Percentiles rank a stretch among this genome's conserved stretches.
phyloP scores from a whole-genome alignment of 2,797 vertebrate species.

The Balearica regulorum region DNA sequence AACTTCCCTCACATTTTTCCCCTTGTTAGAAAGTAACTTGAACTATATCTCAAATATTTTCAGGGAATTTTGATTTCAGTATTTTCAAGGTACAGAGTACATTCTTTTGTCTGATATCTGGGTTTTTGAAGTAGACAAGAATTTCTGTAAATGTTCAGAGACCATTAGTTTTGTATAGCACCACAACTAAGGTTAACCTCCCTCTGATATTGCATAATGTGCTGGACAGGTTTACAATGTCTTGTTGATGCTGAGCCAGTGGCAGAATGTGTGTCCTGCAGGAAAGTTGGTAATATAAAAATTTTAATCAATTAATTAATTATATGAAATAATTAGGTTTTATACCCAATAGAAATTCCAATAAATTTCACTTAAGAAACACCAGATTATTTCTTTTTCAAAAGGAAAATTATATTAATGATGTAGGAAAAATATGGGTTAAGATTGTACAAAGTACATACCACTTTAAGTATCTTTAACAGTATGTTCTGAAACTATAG shows the following conservation, averaged over 20 bases:
- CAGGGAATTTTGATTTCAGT: not conserved
- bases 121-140: not conserved
- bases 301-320: not conserved
- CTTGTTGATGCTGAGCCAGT: not conserved
- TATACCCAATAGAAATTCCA: not conserved
- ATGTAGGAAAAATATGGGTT: too few relatives aligned
- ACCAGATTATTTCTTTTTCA: not conserved
- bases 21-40: not conserved
- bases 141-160: not conserved
- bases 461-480: too few relatives aligned
- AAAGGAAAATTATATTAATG: not conserved
- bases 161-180: not conserved
- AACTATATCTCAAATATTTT: not conserved
- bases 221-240: not conserved
- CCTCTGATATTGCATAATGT: not conserved
- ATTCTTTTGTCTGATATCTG: not conserved
- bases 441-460: too few relatives aligned
- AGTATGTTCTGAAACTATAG: too few relatives aligned
- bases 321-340: not conserved
- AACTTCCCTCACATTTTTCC: not conserved
- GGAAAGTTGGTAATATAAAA: not conserved
- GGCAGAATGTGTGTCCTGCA: not conserved
- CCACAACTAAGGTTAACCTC: not conserved
- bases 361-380: not conserved
- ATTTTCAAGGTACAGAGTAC: not conserved